Base-by-base conservation (phyloP, 2,888 invertebrate genomes). In the Drosophila merina region DNA sequence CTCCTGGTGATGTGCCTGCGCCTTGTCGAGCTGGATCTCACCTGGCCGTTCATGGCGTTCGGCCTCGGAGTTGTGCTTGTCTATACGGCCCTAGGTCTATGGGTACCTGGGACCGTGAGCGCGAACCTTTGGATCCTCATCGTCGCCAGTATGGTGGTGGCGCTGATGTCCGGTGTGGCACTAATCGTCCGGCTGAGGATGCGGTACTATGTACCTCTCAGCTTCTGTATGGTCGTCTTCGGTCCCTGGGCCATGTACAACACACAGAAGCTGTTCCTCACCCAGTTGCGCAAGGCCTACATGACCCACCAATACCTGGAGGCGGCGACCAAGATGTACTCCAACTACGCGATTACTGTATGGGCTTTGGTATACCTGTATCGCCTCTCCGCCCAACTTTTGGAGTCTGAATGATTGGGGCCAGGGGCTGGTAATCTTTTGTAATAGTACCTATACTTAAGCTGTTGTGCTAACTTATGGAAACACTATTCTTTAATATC, bases 241-340 rank as follows among this genome's bases (percentile, higher is more conserved):
- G 85, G 88, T 0, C 87, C 84, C 14, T 85, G 84, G 86, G 68
- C 72, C 4, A 82, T 87, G 63, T 74, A 77, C 55, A 85, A 85
- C n/a, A 58, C 72, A 0, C 62, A 72, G 9, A 42, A 38, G 0
- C 4, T 85, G 26, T 77, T 76, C 26, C 2, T 25, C 3, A 14
- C 20, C 31, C 14, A 8, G 0, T n/a, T 66, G 7, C 42, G 25
- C 6, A 45, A 40, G 0, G n/a, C 7, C 0, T 64, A 26, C 4
- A 4, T 25, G 8, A 9, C 50, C 0, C 42, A 31, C 12, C 51
- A 47, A n/a, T 86, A 68, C 31, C 20, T 85, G 47, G 54, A 59
- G 12, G 44, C 70, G 3, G 72, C 83, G 2, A 55, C 70, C 26
- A 68, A 51, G 44, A 67, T 87, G 60, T 87, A 70, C 26, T 63